Percentiles rank a stretch among this genome's conserved stretches.
Evolutionary conservation across 2,888 invertebrate genomes (phyloP).

Genomic region (Danaus chrysippus): DNA sequence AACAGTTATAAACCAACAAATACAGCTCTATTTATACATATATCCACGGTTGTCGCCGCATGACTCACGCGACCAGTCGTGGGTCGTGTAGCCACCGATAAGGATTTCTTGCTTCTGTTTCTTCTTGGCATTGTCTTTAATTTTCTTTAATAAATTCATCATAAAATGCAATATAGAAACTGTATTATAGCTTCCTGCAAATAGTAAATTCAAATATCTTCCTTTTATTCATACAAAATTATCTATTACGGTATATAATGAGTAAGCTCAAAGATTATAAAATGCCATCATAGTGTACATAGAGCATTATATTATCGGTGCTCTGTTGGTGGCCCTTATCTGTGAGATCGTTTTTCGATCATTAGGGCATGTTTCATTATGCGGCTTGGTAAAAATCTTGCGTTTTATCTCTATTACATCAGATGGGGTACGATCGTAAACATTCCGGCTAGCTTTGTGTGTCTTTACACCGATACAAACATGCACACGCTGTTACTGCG

Average conservation of each 20-base stretch:
- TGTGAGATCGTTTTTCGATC: conserved; percentile 52
- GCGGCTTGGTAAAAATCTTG: conserved; percentile 48
- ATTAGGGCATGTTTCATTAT: conserved; percentile 56
- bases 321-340: conserved; percentile 62
- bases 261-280: conserved; percentile 1
- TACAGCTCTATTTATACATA: conserved; percentile 5
- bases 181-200: conserved; percentile 6
- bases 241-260: too few species aligned
- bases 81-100: conserved; percentile 24
- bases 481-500: conserved; percentile 2
- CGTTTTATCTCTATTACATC: conserved; percentile 47
- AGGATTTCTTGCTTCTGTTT: conserved; percentile 25
- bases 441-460: conserved; percentile 29
- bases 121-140: conserved; percentile 14
- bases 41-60: conserved; percentile 16
- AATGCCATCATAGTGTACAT: conserved; percentile 1
- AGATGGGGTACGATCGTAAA: conserved; percentile 40
- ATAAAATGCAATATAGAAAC: conserved; percentile 8
- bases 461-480: conserved; percentile 11
- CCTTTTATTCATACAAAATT: too few species aligned
- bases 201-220: neutral
- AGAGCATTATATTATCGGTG: conserved; percentile 3
- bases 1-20: conserved; percentile 1
- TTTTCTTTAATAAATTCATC: conserved; percentile 15
- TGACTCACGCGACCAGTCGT: conserved; percentile 26